Percentiles rank a stretch among this genome's conserved stretches.
Conservation (phyloP, 2,797 vertebrate species). For the Apogon hyalosoma region DNA sequence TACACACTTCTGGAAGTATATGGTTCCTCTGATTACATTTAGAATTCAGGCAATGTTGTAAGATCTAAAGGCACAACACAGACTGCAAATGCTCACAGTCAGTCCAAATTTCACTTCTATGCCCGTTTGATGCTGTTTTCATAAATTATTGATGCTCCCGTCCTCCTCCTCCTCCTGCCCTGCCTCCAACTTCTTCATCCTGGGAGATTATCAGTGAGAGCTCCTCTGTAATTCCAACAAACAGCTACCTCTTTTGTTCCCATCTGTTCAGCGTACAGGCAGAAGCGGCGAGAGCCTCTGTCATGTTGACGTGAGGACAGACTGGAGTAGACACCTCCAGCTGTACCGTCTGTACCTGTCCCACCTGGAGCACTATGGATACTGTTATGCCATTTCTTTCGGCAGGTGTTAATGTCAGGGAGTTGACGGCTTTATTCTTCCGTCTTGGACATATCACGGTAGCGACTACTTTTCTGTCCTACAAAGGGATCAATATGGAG, state of each 20-base stretch:
- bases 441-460: constrained; percentile 7
- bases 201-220: constrained; percentile 73
- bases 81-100: constrained; percentile 37
- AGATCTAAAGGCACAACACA: constrained; percentile 27
- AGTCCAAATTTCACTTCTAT: constrained; percentile 38
- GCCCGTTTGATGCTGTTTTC: constrained; percentile 70
- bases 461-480: constrained; percentile 17
- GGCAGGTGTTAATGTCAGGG: constrained; percentile 41
- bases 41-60: constrained; percentile 18
- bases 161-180: constrained; percentile 29
- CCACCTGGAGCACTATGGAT: constrained; percentile 52
- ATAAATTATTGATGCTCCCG: constrained; percentile 78
- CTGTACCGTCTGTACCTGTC: constrained; percentile 63
- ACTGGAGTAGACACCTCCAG: constrained; percentile 73
- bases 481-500: constrained; percentile 47
- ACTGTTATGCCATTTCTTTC: constrained; percentile 21
- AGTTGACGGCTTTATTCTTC: constrained; percentile 45
- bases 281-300: constrained; percentile 15
- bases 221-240: constrained; percentile 75
- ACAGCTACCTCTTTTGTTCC: constrained; percentile 76
- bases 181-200: constrained; percentile 56
- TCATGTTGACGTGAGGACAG: constrained; percentile 61
- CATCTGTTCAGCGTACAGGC: constrained; percentile 62
- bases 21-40: constrained; percentile 29
- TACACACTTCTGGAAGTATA: constrained; percentile 23